Evolutionary conservation across 2,797 vertebrate species (phyloP), one percentile per base, ranked within the genome.

Genomic region (Halcyon leucocephala): DNA sequence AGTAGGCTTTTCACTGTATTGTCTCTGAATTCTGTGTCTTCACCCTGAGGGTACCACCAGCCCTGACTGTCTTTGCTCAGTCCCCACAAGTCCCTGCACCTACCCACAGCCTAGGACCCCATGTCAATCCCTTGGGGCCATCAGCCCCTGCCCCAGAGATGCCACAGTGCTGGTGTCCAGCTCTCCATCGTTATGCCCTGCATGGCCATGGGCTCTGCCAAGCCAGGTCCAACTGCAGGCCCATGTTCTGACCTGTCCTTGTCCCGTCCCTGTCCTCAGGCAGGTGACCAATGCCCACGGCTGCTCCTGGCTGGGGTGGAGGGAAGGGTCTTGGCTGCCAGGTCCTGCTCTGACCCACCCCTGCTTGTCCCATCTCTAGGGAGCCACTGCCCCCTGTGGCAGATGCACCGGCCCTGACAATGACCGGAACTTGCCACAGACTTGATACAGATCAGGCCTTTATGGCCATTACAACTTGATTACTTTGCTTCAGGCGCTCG

Each of bases 131-230:
- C 11, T 11, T 1, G 3, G 7, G 14, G 28, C 33, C 31, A 9
- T 19, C 39, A 86, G 15, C 4, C 26, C 14, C 29, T 41, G 20
- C 10, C 28, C 17, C 46, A 54, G 4, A 1, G 2, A 41, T 2
- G 9, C 2, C 19, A 12, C 12, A 33, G 24, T 22, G 12, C 8
- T 2, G 0, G 5, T 21, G 37, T 70, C 26, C 29, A 46, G 10
- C 9, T 49, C 19, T 48, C 5, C 25, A n/a, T 21, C 24, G 35
- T 5, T 17, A 25, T 46, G 5, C 9, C 9, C 10, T 31, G 16
- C 22, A 28, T 0, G 0, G 13, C 13, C 25, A 20, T 4, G 10
- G 46, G 3, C 0, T 4, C 8, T 55, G 31, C 54, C 18, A 20
- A 19, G 18, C 31, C 17, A 17, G 31, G 31, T 19, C 18, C 19